Evolutionary conservation across 2,113 vertebrate genomes (phyloP).

Genomic region (Ovibos moschatus): DNA sequence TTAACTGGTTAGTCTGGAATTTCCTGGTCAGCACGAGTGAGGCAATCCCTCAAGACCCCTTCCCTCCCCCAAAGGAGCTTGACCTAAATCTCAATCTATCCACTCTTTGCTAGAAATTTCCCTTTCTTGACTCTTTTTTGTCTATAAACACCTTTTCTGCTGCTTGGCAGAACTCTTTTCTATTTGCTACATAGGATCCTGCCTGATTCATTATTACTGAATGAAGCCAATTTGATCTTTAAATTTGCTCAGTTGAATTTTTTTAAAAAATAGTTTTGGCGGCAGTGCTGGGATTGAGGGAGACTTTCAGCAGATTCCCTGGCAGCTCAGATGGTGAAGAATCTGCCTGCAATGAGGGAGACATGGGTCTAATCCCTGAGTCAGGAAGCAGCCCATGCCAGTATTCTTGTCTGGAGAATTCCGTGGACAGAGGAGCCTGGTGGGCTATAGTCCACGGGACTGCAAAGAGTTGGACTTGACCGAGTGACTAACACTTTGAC

Average conservation of each 20-base stretch:
- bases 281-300: neutral
- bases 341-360: neutral
- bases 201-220: neutral
- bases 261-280: neutral
- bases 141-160: neutral
- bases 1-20: neutral
- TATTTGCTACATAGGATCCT: neutral
- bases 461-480: neutral
- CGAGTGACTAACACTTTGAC: neutral
- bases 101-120: neutral
- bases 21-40: neutral
- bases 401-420: neutral
- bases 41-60: neutral
- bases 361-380: neutral
- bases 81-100: neutral
- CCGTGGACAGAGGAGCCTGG: neutral
- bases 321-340: neutral
- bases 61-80: rapidly evolving
- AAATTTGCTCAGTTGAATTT: neutral
- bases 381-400: neutral
- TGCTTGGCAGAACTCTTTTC: neutral
- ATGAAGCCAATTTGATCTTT: neutral
- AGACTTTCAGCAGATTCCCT: neutral
- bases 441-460: neutral
- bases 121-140: neutral